phyloP scores from a whole-genome alignment of 2,113 vertebrate species.

The Casuarius casuarius region DNA sequence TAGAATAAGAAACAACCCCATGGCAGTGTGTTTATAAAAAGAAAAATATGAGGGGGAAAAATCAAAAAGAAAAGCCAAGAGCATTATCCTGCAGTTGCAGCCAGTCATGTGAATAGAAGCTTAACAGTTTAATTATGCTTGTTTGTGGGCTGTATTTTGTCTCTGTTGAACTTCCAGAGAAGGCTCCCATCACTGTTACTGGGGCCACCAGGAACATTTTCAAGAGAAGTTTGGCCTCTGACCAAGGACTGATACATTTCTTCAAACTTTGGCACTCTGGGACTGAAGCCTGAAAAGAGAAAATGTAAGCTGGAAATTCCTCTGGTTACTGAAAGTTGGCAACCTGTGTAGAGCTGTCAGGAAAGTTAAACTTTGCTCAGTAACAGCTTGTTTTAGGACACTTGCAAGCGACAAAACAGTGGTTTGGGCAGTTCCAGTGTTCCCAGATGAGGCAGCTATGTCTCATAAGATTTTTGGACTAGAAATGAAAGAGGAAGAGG shows the following conservation, averaged over 20 bases:
- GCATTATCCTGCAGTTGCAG: neutral
- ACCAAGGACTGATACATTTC: neutral
- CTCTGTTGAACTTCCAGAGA: neutral
- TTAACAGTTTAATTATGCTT: slow-evolving; percentile 59
- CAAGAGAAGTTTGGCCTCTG: neutral
- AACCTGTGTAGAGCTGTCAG: neutral
- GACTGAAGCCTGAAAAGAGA: neutral
- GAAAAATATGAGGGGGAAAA: neutral
- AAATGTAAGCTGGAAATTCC: neutral
- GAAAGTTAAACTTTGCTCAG: neutral
- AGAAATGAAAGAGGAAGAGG: neutral
- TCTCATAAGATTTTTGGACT: neutral
- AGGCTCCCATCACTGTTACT: neutral
- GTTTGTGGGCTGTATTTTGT: neutral
- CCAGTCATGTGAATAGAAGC: slow-evolving; percentile 40
- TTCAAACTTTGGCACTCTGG: neutral
- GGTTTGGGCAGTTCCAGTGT: neutral
- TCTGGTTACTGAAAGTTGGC: neutral
- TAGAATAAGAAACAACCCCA: slow-evolving; percentile 6
- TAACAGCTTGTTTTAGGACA: neutral
- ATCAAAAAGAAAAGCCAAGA: neutral
- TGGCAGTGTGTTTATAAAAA: slow-evolving; percentile 37
- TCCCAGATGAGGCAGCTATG: neutral
- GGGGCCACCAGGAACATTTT: slow-evolving; percentile 12
- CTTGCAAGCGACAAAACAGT: neutral